Percentiles rank a stretch among this genome's conserved stretches.
phyloP scores from a whole-genome alignment of 2,888 invertebrate species.

The Troides helena region DNA sequence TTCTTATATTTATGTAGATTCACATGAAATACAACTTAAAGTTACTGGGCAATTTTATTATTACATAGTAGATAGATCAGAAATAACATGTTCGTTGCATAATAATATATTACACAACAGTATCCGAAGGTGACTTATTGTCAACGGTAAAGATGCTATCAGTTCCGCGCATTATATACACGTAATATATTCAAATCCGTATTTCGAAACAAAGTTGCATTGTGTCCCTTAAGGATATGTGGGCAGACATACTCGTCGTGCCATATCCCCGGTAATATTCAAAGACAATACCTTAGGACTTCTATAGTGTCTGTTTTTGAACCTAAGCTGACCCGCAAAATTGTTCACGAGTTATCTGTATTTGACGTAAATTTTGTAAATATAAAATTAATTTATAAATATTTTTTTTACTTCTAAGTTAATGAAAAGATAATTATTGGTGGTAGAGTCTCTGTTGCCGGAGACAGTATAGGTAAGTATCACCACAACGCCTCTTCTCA shows the following conservation, averaged over 20 bases:
- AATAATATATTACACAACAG: constrained; percentile 40
- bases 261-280: constrained; percentile 46
- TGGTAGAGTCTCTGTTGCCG: too few species aligned
- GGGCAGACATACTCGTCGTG: constrained; percentile 53
- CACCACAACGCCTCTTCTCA: too few species aligned
- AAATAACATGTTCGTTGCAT: constrained; percentile 23
- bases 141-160: constrained; percentile 58
- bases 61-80: constrained; percentile 18
- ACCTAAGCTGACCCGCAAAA: constrained; percentile 8
- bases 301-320: constrained; percentile 41
- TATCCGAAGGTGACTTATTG: constrained; percentile 43
- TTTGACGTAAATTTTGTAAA: too few species aligned
- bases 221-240: constrained; percentile 57
- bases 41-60: too few species aligned
- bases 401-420: too few species aligned
- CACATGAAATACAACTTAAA: too few species aligned
- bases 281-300: constrained; percentile 46
- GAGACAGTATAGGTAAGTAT: too few species aligned
- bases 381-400: too few species aligned
- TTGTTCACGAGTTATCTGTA: background rate
- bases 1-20: too few species aligned
- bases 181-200: constrained; percentile 55
- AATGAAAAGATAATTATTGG: too few species aligned
- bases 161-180: constrained; percentile 41
- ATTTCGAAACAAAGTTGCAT: constrained; percentile 59